A percentile compares a stretch with the other conserved stretches of the same genome.
These are phyloP conservation scores for Cranoglanis bouderius DNA, from an alignment of 2,113 vertebrate species.

Conservation along the genomic window DNA sequence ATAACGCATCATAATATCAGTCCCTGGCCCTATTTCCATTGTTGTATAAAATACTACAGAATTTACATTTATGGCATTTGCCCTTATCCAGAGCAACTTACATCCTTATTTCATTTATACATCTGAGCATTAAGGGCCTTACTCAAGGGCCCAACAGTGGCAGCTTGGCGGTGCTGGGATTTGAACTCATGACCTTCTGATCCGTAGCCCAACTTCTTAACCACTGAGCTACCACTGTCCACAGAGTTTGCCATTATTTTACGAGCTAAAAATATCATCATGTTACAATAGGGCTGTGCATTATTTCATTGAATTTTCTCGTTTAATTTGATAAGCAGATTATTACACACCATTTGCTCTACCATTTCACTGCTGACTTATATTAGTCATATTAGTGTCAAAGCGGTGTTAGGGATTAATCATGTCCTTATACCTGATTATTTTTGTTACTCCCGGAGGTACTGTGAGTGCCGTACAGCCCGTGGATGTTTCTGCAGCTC, in stretches of 20 bases:
- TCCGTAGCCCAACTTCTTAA: no score
- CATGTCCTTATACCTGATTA: neutral
- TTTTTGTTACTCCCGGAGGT: slow-evolving; percentile 25
- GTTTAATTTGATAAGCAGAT: neutral
- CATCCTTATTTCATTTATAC: no score
- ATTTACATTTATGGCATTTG: no score
- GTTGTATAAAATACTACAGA: neutral
- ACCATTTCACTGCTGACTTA: neutral
- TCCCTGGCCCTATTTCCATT: neutral
- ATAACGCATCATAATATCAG: neutral
- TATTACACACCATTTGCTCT: neutral
- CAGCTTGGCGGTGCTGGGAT: no score
- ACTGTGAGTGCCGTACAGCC: slow-evolving; percentile 1
- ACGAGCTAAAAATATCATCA: neutral
- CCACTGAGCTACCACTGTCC: no score
- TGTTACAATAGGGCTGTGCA: neutral
- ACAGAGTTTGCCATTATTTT: neutral
- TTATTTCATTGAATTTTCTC: neutral
- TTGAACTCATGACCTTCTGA: no score
- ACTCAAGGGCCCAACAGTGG: no score
- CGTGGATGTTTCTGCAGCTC: neutral
- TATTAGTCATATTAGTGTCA: neutral
- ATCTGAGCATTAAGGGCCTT: no score
- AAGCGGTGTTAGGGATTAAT: neutral
- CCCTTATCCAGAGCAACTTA: no score